Evolutionary conservation across 2,797 vertebrate species (phyloP), one percentile per base, ranked within the genome.

Genomic region (Caiman crocodilus): DNA sequence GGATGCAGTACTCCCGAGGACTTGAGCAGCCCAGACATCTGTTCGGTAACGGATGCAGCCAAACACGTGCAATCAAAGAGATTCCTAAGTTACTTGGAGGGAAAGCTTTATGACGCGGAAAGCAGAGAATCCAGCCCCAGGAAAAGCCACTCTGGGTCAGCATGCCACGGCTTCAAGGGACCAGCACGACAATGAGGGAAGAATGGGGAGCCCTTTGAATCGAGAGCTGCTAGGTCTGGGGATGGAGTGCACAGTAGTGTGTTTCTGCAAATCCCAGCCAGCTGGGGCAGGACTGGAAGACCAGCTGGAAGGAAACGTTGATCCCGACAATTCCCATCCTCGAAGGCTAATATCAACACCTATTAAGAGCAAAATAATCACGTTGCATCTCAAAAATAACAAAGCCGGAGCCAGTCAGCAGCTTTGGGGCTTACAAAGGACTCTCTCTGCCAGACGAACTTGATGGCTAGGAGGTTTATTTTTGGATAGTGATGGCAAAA

Each of bases 31-130:
- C 82, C 60, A 75, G 87, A 89, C 79, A 92, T 90, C 89, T 94
- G 94, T 90, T 94, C 79, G 93, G 73, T 89, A 94, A 91, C 94
- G 94, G 94, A 93, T 90, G 69, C 89, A 80, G 93, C 90, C 94
- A 91, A 91, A 18, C 76, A 80, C 78, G 88, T 90, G 84, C 86
- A 91, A 91, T 93, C 95, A 94, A 95, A 95, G 86, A 88, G 83
- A 64, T 85, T 95, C 90, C 91, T 93, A 88, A 87, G 93, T 96
- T 95, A 89, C 94, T 89, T 94, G 89, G 86, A 79, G 42, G 90
- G 94, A 85, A 92, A 77, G 61, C 79, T 88, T 94, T 90, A 87
- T 91, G 89, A 88, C 95, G 88, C 92, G 94, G 95, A 85, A 95
- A 95, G 90, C 28, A 58, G 65, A 71, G 55, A 82, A 35, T 71